Conservation (phyloP, 37 sponge, comb jelly and placozoan genomes). For the Aplysina aerophoba region DNA sequence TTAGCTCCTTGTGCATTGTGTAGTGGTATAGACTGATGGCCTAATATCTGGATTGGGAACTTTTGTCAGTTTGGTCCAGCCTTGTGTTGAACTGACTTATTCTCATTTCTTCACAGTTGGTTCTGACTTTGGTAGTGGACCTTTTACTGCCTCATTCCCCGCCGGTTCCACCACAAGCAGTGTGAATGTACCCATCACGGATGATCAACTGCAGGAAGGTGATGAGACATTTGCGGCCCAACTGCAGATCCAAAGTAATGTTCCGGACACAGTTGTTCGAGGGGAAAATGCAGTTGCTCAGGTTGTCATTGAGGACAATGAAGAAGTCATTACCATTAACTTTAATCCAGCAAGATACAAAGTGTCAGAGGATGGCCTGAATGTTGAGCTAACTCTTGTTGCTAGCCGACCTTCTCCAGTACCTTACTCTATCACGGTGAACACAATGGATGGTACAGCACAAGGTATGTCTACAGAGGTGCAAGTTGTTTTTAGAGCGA, state of each 20-base stretch:
- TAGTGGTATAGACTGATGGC: too few relatives aligned
- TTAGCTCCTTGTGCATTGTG: too few relatives aligned
- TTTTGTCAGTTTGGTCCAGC: too few relatives aligned
- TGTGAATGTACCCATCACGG: not conserved
- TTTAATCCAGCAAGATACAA: not conserved
- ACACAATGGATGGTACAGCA: not conserved
- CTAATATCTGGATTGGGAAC: too few relatives aligned
- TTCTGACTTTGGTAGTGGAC: not conserved
- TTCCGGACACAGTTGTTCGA: not conserved
- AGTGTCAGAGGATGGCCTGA: not conserved
- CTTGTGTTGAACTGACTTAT: too few relatives aligned
- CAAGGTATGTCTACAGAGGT: not conserved
- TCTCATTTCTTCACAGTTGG: not conserved
- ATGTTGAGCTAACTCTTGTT: not conserved
- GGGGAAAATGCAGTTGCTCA: not conserved
- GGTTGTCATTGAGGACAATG: slow-evolving; percentile 29
- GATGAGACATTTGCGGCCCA: not conserved
- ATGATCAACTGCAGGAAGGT: not conserved
- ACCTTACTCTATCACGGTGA: not conserved
- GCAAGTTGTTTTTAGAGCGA: too few relatives aligned
- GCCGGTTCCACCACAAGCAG: not conserved
- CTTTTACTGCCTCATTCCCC: not conserved
- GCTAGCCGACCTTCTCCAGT: not conserved
- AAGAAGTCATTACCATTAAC: not conserved
- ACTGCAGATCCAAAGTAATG: not conserved